These are phyloP conservation scores for Pseudopipra pipra DNA, from an alignment of 2,113 vertebrate species.

Conservation along the genomic window DNA sequence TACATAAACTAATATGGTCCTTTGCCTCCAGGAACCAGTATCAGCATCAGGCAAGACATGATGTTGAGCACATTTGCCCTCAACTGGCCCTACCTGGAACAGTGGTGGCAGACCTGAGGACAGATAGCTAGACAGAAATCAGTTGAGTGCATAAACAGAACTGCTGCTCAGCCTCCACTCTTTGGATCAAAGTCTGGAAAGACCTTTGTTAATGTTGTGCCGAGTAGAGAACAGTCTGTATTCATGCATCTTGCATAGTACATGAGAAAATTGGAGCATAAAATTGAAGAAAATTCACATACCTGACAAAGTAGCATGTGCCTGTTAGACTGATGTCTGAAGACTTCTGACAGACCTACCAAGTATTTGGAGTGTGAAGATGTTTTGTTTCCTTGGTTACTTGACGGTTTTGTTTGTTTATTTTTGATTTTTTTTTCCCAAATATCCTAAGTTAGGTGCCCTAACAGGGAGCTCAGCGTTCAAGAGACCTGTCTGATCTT, in stretches of 20 bases:
- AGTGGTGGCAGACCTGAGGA: background rate
- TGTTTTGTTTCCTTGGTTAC: background rate
- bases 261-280: background rate
- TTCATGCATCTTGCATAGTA: background rate
- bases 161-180: background rate
- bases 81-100: background rate
- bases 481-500: background rate
- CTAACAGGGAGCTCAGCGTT: background rate
- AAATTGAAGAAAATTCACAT: background rate
- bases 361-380: background rate
- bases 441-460: background rate
- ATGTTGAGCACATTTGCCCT: background rate
- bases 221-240: background rate
- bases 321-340: background rate
- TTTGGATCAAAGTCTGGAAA: background rate
- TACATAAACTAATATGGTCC: background rate
- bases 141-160: background rate
- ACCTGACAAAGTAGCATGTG: accelerated
- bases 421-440: background rate
- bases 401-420: background rate
- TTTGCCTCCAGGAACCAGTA: background rate
- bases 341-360: background rate
- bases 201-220: background rate
- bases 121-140: background rate
- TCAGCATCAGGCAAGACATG: background rate